Conservation (phyloP, 37 sponge, comb jelly and placozoan genomes). For the Corticium candelabrum region DNA sequence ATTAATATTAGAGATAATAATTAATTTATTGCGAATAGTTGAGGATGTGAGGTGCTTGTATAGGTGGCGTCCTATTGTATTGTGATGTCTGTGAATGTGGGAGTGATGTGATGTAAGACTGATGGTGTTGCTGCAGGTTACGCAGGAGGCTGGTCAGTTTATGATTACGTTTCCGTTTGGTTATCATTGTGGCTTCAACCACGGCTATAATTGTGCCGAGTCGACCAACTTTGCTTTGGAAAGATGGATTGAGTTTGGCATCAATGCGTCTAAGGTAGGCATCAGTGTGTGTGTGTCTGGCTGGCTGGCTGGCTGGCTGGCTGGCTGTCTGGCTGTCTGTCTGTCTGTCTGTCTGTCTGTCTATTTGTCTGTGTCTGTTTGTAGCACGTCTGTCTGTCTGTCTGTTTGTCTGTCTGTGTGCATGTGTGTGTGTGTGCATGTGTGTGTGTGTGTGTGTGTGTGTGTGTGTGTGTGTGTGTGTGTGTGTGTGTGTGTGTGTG, state of each 20-base stretch:
- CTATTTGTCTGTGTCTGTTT: too few relatives aligned
- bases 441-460: conserved; percentile 7
- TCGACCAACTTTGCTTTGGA: conserved; percentile 89
- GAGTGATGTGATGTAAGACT: background rate
- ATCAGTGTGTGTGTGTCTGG: too few relatives aligned
- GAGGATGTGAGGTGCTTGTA: background rate
- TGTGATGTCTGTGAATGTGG: background rate
- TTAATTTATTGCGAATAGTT: too few relatives aligned
- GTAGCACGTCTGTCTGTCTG: too few relatives aligned
- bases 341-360: too few relatives aligned
- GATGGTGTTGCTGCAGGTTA: conserved; percentile 38
- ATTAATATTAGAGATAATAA: too few relatives aligned
- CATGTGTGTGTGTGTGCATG: too few relatives aligned
- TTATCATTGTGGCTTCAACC: conserved; percentile 95
- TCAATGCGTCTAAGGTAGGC: conserved; percentile 55
- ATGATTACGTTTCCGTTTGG: conserved; percentile 93
- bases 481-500: conserved; percentile 20
- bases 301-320: too few relatives aligned
- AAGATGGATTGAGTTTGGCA: conserved; percentile 85
- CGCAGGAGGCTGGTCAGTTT: conserved; percentile 75
- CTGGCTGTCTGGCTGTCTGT: too few relatives aligned
- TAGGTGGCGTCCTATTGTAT: background rate
- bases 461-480: conserved; percentile 15
- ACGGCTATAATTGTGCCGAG: conserved; percentile 93
- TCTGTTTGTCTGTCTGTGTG: too few relatives aligned